Conservation (phyloP, 2,113 vertebrate species). For the Tinamus guttatus region DNA sequence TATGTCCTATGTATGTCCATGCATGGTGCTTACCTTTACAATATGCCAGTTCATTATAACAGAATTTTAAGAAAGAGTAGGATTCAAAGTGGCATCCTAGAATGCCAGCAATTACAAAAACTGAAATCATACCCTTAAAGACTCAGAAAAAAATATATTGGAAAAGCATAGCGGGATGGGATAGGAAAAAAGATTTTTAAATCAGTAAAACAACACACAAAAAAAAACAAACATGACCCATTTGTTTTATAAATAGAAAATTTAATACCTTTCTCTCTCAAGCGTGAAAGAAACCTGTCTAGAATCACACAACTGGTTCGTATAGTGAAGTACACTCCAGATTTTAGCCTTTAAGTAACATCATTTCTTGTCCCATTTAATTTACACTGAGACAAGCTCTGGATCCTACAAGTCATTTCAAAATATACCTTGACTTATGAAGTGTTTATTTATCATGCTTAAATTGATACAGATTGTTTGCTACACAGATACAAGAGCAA, state of each 20-base stretch:
- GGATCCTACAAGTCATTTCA: neutral
- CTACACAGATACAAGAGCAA: conserved; percentile 74
- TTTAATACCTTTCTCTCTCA: conserved; percentile 43
- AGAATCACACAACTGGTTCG: neutral
- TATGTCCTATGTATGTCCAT: neutral
- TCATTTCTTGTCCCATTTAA: neutral
- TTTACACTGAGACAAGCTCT: neutral
- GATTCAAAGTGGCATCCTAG: neutral
- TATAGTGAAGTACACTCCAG: neutral
- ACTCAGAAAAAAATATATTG: neutral
- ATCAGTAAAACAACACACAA: neutral
- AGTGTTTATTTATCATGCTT: conserved; percentile 78
- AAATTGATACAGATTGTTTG: conserved; percentile 58
- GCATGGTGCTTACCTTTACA: neutral
- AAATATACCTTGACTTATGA: conserved; percentile 13
- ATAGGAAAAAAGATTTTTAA: neutral
- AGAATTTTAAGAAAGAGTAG: neutral
- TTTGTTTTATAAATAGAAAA: conserved; percentile 37
- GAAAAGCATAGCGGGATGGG: neutral
- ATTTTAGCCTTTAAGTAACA: neutral
- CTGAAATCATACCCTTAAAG: neutral
- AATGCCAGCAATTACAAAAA: conserved; percentile 16
- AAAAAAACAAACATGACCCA: neutral
- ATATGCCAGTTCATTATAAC: conserved; percentile 23
- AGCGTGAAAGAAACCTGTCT: conserved; percentile 8